Conservation (phyloP, 2,113 vertebrate species). For the Madoqua kirkii region DNA sequence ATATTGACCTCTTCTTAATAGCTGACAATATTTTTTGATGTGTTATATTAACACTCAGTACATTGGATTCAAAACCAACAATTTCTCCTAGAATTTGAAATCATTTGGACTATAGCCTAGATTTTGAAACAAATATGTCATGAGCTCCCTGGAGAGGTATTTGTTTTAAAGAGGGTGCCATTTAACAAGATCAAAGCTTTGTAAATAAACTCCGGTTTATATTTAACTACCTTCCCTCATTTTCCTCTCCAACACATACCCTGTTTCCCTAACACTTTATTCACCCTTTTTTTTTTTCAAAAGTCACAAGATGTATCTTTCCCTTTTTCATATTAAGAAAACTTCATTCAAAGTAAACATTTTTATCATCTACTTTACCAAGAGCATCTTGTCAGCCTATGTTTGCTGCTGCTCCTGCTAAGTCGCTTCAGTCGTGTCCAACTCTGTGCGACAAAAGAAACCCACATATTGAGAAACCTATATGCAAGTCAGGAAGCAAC, state of each 20-base stretch:
- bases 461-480: too few relatives aligned
- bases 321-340: neutral
- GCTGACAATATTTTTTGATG: neutral
- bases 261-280: neutral
- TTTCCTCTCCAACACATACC: neutral
- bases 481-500: too few relatives aligned
- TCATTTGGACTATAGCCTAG: slow-evolving; percentile 16
- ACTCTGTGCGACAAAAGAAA: too few relatives aligned
- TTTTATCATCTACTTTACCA: neutral
- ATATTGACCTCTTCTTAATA: neutral
- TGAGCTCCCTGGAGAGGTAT: neutral
- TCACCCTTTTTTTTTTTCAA: neutral
- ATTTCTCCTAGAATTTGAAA: slow-evolving; percentile 13
- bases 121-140: slow-evolving; percentile 46
- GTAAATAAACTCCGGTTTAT: slow-evolving; percentile 52
- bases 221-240: slow-evolving; percentile 21
- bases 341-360: neutral
- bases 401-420: neutral
- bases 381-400: neutral
- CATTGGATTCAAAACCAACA: neutral
- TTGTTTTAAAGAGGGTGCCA: slow-evolving; percentile 24
- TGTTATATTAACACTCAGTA: neutral
- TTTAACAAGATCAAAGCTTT: slow-evolving; percentile 44
- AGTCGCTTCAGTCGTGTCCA: too few relatives aligned
- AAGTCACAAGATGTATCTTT: neutral